Evolutionary conservation across 2,888 invertebrate species (phyloP), one percentile per base, ranked within the genome.

Genomic region (Panzeria rudis): DNA sequence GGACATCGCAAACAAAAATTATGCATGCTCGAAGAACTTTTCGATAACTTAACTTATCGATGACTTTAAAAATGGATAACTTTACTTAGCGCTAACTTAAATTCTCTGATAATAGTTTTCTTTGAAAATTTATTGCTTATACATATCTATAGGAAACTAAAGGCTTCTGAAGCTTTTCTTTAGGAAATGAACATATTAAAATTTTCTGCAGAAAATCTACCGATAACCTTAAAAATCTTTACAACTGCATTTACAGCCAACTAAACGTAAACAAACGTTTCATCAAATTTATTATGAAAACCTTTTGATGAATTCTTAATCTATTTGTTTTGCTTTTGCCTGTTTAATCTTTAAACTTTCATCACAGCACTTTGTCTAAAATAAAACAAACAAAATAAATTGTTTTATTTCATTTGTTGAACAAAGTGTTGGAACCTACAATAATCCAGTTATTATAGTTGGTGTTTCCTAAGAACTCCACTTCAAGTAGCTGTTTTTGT

Each of bases 401-500:
- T 2, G 4, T 15, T 4, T 3, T 41, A 38, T 29, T 50, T 6
- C 2, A 54, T 41, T 41, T 62, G 13, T 52, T 20, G 5, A 15
- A 25, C 38, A 59, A 7, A 9, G 54, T 41, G 25, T 11, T 44
- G 17, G 41, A 59, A 64, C 17, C 47, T 9, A 23, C 52, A 23
- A n/a, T n/a, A n/a, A 38, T 38, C 15, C 41, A 62, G 59, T 35
- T 44, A n/a, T 77, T 56, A 23, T 52, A 29, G 69, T 69, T 61
- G 59, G 41, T 61, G 50, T 41, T 78, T 71, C 69, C 52, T 62
- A 61, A 71, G 69, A 71, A 78, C 78, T 78, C 52, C 44, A 78
- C 61, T 78, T 78, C 61, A 78, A 71, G 61, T 78, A 56, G 68
- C 44, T 50, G 59, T 23, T 47, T 52, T 52, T 52, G 4, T 54